These are phyloP conservation scores for Pyxicephalus adspersus DNA, from an alignment of 2,113 vertebrate species.

Conservation along the genomic window DNA sequence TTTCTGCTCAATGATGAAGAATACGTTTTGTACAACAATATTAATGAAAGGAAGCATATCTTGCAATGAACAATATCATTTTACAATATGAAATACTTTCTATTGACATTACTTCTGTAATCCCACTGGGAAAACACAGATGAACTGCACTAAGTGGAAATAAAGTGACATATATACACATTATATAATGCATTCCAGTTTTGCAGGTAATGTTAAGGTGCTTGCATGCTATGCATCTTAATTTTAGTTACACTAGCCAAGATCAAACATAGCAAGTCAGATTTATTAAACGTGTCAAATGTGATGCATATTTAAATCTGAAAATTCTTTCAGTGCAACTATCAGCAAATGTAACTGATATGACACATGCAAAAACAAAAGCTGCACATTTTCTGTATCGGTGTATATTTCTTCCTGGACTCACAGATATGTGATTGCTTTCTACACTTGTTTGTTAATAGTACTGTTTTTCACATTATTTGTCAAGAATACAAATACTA, in stretches of 20 bases:
- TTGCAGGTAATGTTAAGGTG: slow-evolving; percentile 42
- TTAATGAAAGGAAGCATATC: not conserved
- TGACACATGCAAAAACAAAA: slow-evolving; percentile 39
- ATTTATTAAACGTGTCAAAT: slow-evolving; percentile 6
- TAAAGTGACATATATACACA: not conserved
- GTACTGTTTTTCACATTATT: slow-evolving; percentile 15
- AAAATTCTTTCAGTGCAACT: slow-evolving; percentile 1
- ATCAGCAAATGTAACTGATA: not conserved
- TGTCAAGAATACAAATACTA: slow-evolving; percentile 30
- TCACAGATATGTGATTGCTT: slow-evolving; percentile 16
- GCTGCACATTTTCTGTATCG: slow-evolving; percentile 12
- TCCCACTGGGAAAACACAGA: not conserved
- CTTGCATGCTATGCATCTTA: slow-evolving; percentile 67
- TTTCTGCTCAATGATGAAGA: not conserved
- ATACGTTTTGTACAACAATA: slow-evolving; percentile 4
- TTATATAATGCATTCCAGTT: slow-evolving; percentile 43
- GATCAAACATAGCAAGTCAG: slow-evolving; percentile 54
- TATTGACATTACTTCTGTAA: not conserved
- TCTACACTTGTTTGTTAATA: slow-evolving; percentile 29
- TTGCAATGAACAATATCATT: not conserved
- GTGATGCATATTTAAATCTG: slow-evolving; percentile 44
- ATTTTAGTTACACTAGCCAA: slow-evolving; percentile 61
- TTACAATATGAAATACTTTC: not conserved
- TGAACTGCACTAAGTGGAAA: not conserved
- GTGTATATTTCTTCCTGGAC: not conserved